A percentile compares a stretch with the other conserved stretches of the same genome.
phyloP scores from a whole-genome alignment of 2,113 vertebrate genomes.

The Lagenorhynchus albirostris region DNA sequence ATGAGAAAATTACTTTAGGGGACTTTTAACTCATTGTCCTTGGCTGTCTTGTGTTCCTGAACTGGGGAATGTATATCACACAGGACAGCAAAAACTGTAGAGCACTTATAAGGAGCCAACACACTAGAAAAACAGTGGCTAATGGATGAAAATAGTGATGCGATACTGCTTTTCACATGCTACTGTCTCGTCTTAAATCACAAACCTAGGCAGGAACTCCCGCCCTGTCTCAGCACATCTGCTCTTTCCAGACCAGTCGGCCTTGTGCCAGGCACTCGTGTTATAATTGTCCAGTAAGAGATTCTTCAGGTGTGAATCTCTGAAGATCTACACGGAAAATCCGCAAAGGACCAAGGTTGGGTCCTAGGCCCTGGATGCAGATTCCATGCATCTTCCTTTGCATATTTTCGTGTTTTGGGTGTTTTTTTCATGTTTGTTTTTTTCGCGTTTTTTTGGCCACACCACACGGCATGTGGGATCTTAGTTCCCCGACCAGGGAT shows the following conservation, averaged over 20 bases:
- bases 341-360: neutral
- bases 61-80: neutral
- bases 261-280: neutral
- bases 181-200: neutral
- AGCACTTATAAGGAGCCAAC: neutral
- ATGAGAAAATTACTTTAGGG: neutral
- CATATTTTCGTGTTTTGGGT: constrained; percentile 14
- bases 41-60: neutral
- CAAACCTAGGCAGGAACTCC: neutral
- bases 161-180: too few species aligned
- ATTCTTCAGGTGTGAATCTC: neutral
- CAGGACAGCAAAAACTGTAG: neutral
- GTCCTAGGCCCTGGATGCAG: neutral
- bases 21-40: neutral
- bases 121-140: neutral
- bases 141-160: neutral
- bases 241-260: neutral
- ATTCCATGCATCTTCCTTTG: constrained; percentile 34
- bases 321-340: neutral
- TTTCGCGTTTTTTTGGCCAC: too few species aligned
- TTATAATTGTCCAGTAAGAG: neutral
- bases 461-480: too few species aligned
- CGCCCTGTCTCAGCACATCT: accelerated
- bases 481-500: too few species aligned
- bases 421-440: too few species aligned